phyloP scores from a whole-genome alignment of 1,140 invertebrate genomes.

The Apis dorsata region DNA sequence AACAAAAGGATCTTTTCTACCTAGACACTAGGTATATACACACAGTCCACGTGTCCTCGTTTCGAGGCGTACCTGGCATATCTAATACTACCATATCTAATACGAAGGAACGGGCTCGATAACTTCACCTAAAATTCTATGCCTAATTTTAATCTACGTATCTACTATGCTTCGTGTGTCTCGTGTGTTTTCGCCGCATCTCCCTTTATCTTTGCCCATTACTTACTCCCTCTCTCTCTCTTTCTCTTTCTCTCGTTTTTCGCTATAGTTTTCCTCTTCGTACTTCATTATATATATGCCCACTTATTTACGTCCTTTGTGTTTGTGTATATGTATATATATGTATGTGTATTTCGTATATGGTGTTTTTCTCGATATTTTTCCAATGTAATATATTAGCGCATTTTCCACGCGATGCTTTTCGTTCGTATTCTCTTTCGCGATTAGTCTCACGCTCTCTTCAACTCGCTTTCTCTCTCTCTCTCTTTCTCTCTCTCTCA shows the following conservation, averaged over 20 bases:
- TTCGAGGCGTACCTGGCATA: slow-evolving; percentile 25
- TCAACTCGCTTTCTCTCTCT: neutral
- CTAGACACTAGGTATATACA: slow-evolving; percentile 27
- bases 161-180: slow-evolving; percentile 53
- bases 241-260: neutral
- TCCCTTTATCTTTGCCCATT: neutral
- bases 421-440: neutral
- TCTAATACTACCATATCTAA: slow-evolving; percentile 51
- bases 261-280: neutral
- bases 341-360: no score
- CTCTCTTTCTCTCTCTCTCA: slow-evolving; percentile 10
- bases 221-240: slow-evolving; percentile 1
- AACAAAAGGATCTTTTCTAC: slow-evolving; percentile 34
- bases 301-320: neutral
- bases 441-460: neutral
- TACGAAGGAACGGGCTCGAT: slow-evolving; percentile 65
- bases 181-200: slow-evolving; percentile 17
- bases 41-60: slow-evolving; percentile 5
- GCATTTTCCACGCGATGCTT: neutral
- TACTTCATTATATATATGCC: neutral
- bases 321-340: neutral
- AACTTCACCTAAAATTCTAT: slow-evolving; percentile 62
- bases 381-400: neutral
- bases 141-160: slow-evolving; percentile 55
- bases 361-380: no score